Evolutionary conservation across 2,888 invertebrate species (phyloP).

Genomic region (Melanostoma mellinum): DNA sequence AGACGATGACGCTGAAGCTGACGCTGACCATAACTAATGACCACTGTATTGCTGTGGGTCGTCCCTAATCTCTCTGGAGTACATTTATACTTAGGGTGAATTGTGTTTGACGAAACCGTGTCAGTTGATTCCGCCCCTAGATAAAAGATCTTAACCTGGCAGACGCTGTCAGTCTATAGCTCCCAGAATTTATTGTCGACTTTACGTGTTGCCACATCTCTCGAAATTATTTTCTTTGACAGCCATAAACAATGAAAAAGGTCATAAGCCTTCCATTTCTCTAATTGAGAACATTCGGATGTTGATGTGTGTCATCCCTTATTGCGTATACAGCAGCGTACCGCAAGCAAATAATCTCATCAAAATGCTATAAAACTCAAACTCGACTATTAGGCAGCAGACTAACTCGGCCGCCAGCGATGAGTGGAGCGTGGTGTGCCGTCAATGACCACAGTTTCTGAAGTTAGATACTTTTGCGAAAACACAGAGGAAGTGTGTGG

Average conservation of each 20-base stretch:
- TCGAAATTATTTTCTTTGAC: conserved; percentile 24
- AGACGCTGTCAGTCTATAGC: conserved; percentile 63
- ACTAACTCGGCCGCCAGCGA: background rate
- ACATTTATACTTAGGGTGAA: conserved; percentile 47
- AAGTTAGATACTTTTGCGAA: conserved; percentile 51
- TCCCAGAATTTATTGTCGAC: conserved; percentile 25
- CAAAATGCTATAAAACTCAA: conserved; percentile 63
- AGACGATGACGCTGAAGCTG: conserved; percentile 9
- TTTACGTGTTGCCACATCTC: background rate
- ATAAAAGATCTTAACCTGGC: conserved; percentile 37
- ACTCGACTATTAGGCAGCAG: conserved; percentile 41
- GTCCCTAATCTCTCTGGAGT: conserved; percentile 14
- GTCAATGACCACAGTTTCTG: conserved; percentile 25
- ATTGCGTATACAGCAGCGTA: conserved; percentile 20
- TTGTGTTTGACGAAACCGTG: conserved; percentile 28
- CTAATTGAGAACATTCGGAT: conserved; percentile 58
- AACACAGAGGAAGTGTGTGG: conserved; percentile 27
- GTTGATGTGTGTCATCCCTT: conserved; percentile 59
- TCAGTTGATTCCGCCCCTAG: conserved; percentile 61
- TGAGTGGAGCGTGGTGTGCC: background rate
- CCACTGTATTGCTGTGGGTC: conserved; percentile 5
- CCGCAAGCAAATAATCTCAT: conserved; percentile 58
- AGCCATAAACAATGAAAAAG: conserved; percentile 28
- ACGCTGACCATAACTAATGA: conserved; percentile 54
- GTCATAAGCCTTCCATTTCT: conserved; percentile 56